Percentiles rank a stretch among this genome's conserved stretches.
These are phyloP conservation scores for Oryctes rhinoceros DNA, from an alignment of 1,140 invertebrate genomes.

Conservation along the genomic window DNA sequence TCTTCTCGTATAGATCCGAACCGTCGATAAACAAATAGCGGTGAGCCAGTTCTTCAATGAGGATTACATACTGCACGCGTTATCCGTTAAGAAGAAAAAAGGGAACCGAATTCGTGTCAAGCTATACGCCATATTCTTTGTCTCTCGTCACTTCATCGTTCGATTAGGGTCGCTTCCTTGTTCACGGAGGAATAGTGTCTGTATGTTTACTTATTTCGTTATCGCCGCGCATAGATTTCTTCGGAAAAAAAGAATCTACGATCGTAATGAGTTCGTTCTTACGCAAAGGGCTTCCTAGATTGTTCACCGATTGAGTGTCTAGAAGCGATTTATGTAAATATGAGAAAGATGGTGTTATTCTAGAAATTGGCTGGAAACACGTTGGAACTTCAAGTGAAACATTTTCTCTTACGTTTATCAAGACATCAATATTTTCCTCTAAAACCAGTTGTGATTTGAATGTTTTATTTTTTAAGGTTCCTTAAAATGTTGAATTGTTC, in stretches of 20 bases:
- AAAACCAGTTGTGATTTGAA: no score
- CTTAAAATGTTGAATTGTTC: no score
- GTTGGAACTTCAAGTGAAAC: no score
- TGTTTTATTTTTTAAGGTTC: no score
- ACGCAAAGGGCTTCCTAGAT: neutral
- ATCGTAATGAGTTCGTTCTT: neutral
- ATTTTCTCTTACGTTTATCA: no score
- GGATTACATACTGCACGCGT: neutral
- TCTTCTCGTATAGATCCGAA: neutral
- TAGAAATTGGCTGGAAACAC: no score
- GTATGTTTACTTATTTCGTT: neutral
- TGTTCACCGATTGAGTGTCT: no score
- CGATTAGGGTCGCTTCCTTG: conserved; percentile 1
- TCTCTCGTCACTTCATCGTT: conserved; percentile 9
- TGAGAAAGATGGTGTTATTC: no score
- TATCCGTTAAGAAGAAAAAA: neutral
- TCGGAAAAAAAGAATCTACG: neutral
- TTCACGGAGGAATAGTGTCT: neutral
- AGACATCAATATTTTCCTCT: no score
- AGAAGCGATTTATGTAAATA: no score
- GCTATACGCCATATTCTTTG: neutral
- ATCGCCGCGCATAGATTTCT: neutral
- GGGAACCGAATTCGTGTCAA: neutral
- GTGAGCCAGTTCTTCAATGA: neutral
- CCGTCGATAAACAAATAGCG: neutral